Conservation (phyloP, 2,888 invertebrate genomes). For the Chrysotoxum bicinctum region DNA sequence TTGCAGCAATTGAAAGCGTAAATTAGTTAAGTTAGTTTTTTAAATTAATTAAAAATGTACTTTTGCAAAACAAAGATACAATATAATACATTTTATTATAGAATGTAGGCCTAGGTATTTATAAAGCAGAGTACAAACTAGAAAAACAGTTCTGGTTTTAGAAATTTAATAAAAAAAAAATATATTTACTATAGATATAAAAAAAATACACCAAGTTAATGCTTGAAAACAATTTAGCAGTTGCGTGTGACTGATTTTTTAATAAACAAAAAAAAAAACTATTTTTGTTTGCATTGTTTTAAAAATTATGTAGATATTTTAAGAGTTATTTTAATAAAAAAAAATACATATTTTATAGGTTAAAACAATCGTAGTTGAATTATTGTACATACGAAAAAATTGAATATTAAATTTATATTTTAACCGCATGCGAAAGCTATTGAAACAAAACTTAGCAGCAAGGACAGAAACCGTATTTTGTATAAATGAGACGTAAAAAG, state of each 20-base stretch:
- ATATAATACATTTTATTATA: background rate
- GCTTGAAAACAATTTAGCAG: conserved; percentile 31
- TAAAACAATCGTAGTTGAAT: conserved; percentile 18
- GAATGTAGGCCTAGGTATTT: conserved; percentile 9
- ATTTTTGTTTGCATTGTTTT: conserved; percentile 7
- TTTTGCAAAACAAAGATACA: conserved; percentile 33
- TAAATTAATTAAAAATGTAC: conserved; percentile 11
- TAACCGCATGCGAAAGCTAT: conserved; percentile 35
- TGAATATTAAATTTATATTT: conserved; percentile 36
- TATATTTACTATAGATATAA: conserved; percentile 24
- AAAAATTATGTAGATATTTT: conserved; percentile 11
- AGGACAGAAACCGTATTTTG: conserved; percentile 52
- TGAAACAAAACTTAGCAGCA: conserved; percentile 6
- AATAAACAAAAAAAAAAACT: conserved; percentile 25
- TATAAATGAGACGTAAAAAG: conserved; percentile 46
- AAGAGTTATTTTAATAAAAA: conserved; percentile 24
- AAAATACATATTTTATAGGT: conserved; percentile 1
- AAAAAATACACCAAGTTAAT: conserved; percentile 35
- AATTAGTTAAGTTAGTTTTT: conserved; percentile 15
- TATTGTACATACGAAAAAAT: conserved; percentile 49
- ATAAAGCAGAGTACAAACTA: conserved; percentile 51
- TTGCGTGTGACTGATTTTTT: conserved; percentile 69
- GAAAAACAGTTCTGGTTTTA: conserved; percentile 48
- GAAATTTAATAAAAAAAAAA: conserved; percentile 6
- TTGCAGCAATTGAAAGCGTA: conserved; percentile 37